Conservation (phyloP, 2,113 vertebrate genomes). For the Semnornis frantzii region DNA sequence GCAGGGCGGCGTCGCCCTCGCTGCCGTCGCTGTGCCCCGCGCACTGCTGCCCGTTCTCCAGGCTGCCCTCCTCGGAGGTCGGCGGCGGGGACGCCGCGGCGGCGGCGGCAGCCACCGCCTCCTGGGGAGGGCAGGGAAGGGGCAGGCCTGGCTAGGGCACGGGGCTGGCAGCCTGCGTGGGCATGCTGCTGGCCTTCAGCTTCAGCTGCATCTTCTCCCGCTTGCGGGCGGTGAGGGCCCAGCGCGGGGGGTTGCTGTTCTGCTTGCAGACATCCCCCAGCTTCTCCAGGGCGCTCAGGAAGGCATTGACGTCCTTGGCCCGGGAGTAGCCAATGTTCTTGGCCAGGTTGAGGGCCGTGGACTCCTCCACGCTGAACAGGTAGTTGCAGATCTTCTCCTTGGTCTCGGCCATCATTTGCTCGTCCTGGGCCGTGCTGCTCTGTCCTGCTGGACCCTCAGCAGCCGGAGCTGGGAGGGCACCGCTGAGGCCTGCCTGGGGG, state of each 20-base stretch:
- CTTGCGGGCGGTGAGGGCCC: constrained; percentile 85
- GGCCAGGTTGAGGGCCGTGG: constrained; percentile 82
- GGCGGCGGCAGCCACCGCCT: neutral
- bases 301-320: constrained; percentile 83
- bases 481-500: neutral
- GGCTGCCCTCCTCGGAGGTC: neutral
- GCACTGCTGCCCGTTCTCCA: constrained; percentile 27
- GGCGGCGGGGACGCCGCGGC: neutral
- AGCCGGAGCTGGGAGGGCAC: accelerated
- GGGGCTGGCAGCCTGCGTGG: neutral
- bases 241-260: constrained; percentile 67
- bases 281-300: constrained; percentile 84
- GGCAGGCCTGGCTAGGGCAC: neutral
- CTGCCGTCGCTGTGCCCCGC: neutral
- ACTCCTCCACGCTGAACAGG: constrained; percentile 72
- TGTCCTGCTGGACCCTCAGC: neutral
- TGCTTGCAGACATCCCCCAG: constrained; percentile 85
- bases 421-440: neutral
- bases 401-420: constrained; percentile 76
- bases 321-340: constrained; percentile 84
- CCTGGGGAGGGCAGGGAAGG: neutral
- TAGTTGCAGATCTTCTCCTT: constrained; percentile 85
- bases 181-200: constrained; percentile 56
- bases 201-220: constrained; percentile 85
- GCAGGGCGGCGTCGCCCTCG: accelerated